Percentiles rank a stretch among this genome's conserved stretches.
Conservation (phyloP, 2,888 invertebrate genomes). For the Merodon equestris region DNA sequence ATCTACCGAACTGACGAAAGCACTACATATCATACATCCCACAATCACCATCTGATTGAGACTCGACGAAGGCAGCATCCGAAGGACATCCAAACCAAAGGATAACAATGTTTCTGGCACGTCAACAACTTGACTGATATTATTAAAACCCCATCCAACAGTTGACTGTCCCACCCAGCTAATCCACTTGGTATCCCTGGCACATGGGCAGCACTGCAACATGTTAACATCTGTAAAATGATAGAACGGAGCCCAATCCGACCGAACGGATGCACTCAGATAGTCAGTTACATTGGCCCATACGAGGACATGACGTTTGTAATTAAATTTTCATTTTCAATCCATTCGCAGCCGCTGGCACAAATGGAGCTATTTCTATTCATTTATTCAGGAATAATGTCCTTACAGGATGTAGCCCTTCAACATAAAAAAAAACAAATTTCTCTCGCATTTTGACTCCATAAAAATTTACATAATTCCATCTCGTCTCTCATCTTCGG, state of each 20-base stretch:
- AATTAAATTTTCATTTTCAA: slow-evolving; percentile 66
- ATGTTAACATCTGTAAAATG: slow-evolving; percentile 22
- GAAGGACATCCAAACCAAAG: slow-evolving; percentile 16
- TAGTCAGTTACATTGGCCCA: too few relatives aligned
- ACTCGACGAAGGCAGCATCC: slow-evolving; percentile 9
- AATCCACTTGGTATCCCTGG: too few relatives aligned
- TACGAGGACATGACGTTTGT: slow-evolving; percentile 13
- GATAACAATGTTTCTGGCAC: slow-evolving; percentile 50
- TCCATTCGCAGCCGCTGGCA: slow-evolving; percentile 15
- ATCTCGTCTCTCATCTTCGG: slow-evolving; percentile 1
- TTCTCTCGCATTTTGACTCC: slow-evolving; percentile 56
- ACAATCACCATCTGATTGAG: slow-evolving; percentile 17
- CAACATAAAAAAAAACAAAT: slow-evolving; percentile 39
- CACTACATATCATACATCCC: slow-evolving; percentile 40
- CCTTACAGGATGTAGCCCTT: neutral
- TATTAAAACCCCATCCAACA: slow-evolving; percentile 19
- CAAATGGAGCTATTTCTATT: slow-evolving; percentile 46
- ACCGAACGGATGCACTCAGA: neutral
- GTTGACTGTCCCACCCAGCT: slow-evolving; percentile 7
- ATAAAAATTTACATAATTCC: slow-evolving; percentile 64
- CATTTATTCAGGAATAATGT: slow-evolving; percentile 55
- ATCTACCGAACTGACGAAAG: slow-evolving; percentile 9
- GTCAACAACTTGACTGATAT: slow-evolving; percentile 49
- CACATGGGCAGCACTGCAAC: slow-evolving; percentile 7
- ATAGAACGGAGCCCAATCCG: neutral